These are phyloP conservation scores for Caenorhabditis inopinata DNA, from an alignment of 1,140 invertebrate genomes.

Conservation along the genomic window DNA sequence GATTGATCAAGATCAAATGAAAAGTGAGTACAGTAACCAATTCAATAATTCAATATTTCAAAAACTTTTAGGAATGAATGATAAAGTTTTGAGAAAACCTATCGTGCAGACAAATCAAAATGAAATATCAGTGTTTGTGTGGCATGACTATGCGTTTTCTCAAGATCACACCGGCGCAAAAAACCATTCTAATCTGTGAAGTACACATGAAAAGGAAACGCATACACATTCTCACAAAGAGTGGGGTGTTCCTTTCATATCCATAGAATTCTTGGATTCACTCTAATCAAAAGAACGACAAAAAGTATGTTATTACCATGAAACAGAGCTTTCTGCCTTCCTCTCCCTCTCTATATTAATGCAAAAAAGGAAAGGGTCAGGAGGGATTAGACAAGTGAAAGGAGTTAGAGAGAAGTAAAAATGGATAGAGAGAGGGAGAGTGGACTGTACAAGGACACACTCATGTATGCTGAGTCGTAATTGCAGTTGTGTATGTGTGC, in stretches of 20 bases:
- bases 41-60: too few relatives aligned
- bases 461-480: neutral
- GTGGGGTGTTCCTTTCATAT: neutral
- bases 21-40: too few relatives aligned
- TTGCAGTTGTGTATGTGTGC: slow-evolving; percentile 16
- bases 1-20: neutral
- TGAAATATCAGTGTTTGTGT: neutral
- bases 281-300: neutral
- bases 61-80: too few relatives aligned
- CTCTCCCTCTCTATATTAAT: too few relatives aligned
- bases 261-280: neutral
- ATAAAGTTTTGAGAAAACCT: neutral
- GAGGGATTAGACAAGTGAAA: slow-evolving; percentile 24
- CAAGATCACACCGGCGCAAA: slow-evolving; percentile 10
- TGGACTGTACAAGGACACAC: slow-evolving; percentile 19
- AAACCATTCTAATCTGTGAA: slow-evolving; percentile 1
- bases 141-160: slow-evolving; percentile 29
- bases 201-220: slow-evolving; percentile 11
- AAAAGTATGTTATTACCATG: neutral
- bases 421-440: neutral
- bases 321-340: neutral
- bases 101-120: neutral
- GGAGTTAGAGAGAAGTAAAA: neutral
- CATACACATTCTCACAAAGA: neutral
- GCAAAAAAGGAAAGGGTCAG: neutral